phyloP scores from a whole-genome alignment of 1,140 invertebrate species.

The Heliconius eleuchia region DNA sequence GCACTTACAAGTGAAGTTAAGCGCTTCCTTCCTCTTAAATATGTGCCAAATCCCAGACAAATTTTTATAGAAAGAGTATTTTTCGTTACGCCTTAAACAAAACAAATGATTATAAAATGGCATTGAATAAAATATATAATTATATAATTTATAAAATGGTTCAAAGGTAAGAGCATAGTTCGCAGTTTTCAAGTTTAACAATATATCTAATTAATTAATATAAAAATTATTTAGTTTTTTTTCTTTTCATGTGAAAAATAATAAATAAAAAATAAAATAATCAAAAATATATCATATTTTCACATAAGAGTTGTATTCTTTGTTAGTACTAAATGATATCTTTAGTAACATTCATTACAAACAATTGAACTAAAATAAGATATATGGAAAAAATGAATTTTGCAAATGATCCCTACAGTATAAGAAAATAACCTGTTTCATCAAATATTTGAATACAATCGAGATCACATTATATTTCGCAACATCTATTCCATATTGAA shows the following conservation, averaged over 20 bases:
- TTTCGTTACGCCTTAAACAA: constrained; percentile 55
- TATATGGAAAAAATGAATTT: too few species aligned
- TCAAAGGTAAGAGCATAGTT: constrained; percentile 71
- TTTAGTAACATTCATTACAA: too few species aligned
- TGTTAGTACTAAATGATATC: too few species aligned
- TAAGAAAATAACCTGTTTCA: constrained; percentile 59
- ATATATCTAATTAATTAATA: neutral
- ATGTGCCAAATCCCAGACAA: constrained; percentile 75
- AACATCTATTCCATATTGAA: constrained; percentile 70
- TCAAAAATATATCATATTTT: too few species aligned
- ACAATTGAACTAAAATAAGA: too few species aligned
- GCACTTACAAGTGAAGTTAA: constrained; percentile 68
- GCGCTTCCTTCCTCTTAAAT: constrained; percentile 64
- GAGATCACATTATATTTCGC: constrained; percentile 65
- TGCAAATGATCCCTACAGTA: too few species aligned
- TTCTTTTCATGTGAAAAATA: too few species aligned
- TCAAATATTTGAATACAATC: constrained; percentile 56
- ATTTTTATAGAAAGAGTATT: constrained; percentile 73
- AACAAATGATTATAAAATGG: constrained; percentile 3
- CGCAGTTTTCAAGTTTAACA: constrained; percentile 38
- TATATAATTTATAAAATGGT: neutral
- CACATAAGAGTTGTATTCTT: too few species aligned
- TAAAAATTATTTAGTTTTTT: too few species aligned
- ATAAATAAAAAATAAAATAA: too few species aligned
- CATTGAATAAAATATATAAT: neutral